Base-by-base conservation (phyloP, 2,888 invertebrate genomes). In the Drosophila basisetae region DNA sequence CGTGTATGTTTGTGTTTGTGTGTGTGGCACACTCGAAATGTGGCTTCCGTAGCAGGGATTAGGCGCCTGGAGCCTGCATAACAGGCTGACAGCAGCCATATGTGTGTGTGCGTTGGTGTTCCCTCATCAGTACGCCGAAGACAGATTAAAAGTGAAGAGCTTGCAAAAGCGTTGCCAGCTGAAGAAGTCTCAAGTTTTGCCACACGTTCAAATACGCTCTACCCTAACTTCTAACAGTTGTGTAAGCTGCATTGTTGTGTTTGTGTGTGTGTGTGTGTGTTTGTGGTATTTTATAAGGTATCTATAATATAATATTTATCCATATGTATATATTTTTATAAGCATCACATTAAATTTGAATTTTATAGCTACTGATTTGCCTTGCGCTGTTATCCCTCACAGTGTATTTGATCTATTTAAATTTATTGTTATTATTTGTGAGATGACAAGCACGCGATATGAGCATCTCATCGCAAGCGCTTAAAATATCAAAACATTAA, bases 61-160 rank as follows among this genome's bases (percentile, higher is more conserved):
- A 87, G 83, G 78, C 76, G 76, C 71, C 80, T 64, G 80, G 52
- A 47, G 58, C 63, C 63, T 43, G 68, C 72, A 72, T 69, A 64
- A 67, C 76, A 64, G 50, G 28, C 71, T 76, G 77, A 78, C 88
- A 80, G 81, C 74, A 70, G 72, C 73, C 76, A 85, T 84, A 82
- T 82, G 73, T 47, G 33, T 62, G 37, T 65, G 50, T 55, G 65
- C 64, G 73, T 74, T 64, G 60, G 70, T 68, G 73, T 69, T 65
- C 74, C 56, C 76, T 69, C 73, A 76, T 85, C 78, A 76, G 81
- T 67, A 58, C 82, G 59, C 76, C 72, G 61, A 80, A 82, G 76
- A 76, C 81, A 88, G 89, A 89, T 90, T 88, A 88, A 88, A 88
- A 88, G 82, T 84, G 83, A 86, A 86, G 81, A 84, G 77, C 83